Evolutionary conservation across 92 coral and sea anemone species (phyloP), one percentile per base, ranked within the genome.

Genomic region (Porites lobata): DNA sequence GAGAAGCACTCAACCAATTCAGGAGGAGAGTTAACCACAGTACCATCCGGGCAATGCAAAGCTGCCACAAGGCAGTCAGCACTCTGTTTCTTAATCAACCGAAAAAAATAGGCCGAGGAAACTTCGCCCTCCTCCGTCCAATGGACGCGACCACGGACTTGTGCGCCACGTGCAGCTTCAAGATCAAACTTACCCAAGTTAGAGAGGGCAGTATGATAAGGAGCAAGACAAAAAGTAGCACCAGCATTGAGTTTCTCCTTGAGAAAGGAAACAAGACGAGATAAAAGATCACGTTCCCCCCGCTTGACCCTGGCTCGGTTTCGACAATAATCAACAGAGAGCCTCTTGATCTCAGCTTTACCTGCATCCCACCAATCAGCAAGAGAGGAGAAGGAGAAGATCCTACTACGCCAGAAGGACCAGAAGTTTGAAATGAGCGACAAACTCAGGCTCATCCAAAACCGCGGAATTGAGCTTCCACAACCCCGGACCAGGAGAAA

Each of bases 401-500:
- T 26, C 6, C 51, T 43, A 4, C 43, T 1, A 14, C 62, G 70
- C 94, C 93, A 90, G 15, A 11, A 54, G 7, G 8, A 0, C 94
- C 96, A 86, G 61, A 90, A 90, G 8, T 9, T 14, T 1, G 50
- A 12, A 19, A 82, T 63, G 12, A 61, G n/a, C 1, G 19, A 38
- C 19, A 57, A 80, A 78, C 11, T 70, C 69, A 5, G 32, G 51
- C 17, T 94, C 90, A 0, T 29, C 26, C 0, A 94, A 56, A 51
- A 77, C 87, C 15, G 93, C 74, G 7, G 77, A 69, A 54, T 94
- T 94, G 17, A 91, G 70, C 51, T 94, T 94, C 96, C 96, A 94
- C 0, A 12, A 4, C 3, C 94, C 88, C 0, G 72, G 76, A 1
- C 96, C 96, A 3, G 88, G 83, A 0, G 85, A 21, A 4, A 83